Conservation (phyloP, 1,140 invertebrate genomes). For the Pseudobourletiella spinata region DNA sequence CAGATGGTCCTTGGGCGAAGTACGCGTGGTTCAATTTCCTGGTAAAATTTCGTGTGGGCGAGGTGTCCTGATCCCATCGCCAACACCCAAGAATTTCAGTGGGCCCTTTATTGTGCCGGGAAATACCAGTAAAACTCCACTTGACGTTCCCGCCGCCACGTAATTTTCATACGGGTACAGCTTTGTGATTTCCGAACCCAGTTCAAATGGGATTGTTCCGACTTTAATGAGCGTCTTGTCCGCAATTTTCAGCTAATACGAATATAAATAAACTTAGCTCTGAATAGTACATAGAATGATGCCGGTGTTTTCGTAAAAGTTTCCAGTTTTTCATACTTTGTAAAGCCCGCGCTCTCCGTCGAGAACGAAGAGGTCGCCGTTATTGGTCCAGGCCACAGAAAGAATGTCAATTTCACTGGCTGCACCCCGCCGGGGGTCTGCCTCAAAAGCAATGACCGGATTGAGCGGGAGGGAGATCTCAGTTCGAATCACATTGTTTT, state of each 20-base stretch:
- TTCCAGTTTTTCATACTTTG: constrained; percentile 9
- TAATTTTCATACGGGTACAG: constrained; percentile 14
- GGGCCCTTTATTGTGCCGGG: neutral
- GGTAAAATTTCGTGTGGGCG: too few relatives aligned
- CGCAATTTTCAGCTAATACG: neutral
- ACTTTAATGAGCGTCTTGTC: neutral
- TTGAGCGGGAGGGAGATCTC: constrained; percentile 15
- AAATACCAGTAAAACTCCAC: constrained; percentile 17
- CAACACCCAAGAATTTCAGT: neutral
- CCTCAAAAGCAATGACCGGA: neutral
- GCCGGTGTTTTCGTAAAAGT: neutral
- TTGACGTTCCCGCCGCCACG: constrained; percentile 1
- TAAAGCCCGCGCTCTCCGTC: constrained; percentile 11
- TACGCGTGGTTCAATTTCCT: neutral
- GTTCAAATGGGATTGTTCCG: neutral
- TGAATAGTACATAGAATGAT: too few relatives aligned
- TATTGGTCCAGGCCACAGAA: constrained; percentile 12
- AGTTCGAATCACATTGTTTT: constrained; percentile 26
- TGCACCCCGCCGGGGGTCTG: constrained; percentile 13
- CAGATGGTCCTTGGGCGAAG: too few relatives aligned
- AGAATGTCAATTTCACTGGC: constrained; percentile 14
- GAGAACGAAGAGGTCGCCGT: constrained; percentile 22
- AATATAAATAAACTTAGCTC: neutral
- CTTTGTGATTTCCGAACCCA: neutral
- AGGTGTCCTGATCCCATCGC: neutral